Conservation (phyloP, 1,140 invertebrate species). For the Bombus difficillimus region DNA sequence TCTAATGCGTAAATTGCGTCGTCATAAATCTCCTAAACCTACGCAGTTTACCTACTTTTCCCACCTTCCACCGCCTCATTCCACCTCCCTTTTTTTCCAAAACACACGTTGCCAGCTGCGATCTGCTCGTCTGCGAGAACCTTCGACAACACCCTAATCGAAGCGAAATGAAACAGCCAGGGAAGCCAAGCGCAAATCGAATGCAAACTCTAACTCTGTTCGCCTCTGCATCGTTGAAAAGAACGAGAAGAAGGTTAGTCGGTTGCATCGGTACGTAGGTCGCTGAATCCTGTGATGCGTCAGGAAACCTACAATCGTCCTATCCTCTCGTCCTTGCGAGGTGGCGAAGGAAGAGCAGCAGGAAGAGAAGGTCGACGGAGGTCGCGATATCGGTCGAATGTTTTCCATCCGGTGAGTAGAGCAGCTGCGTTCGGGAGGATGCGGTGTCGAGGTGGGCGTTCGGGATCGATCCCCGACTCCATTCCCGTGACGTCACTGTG, state of each 20-base stretch:
- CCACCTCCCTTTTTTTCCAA: too few species aligned
- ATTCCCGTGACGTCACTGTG: constrained; percentile 67
- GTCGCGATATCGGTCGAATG: constrained; percentile 50
- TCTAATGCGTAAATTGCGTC: too few species aligned
- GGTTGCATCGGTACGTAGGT: background rate
- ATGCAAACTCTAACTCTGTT: too few species aligned
- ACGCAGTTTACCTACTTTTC: too few species aligned
- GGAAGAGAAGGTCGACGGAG: constrained; percentile 20
- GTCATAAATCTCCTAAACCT: too few species aligned
- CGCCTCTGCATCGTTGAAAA: background rate
- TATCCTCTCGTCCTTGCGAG: too few species aligned
- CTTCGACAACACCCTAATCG: background rate
- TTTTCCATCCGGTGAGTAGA: constrained; percentile 62
- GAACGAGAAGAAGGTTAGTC: background rate
- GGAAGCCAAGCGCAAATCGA: too few species aligned
- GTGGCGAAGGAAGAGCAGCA: background rate
- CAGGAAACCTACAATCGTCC: too few species aligned
- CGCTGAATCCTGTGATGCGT: background rate
- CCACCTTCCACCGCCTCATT: too few species aligned
- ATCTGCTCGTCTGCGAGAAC: too few species aligned
- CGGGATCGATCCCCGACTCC: constrained; percentile 67
- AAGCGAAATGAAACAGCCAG: background rate
- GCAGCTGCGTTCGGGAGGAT: constrained; percentile 23
- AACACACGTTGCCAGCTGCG: too few species aligned
- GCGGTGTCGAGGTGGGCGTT: constrained; percentile 47